These are phyloP conservation scores for Sarcophilus harrisii DNA, from an alignment of 2,797 vertebrate species.

Conservation along the genomic window DNA sequence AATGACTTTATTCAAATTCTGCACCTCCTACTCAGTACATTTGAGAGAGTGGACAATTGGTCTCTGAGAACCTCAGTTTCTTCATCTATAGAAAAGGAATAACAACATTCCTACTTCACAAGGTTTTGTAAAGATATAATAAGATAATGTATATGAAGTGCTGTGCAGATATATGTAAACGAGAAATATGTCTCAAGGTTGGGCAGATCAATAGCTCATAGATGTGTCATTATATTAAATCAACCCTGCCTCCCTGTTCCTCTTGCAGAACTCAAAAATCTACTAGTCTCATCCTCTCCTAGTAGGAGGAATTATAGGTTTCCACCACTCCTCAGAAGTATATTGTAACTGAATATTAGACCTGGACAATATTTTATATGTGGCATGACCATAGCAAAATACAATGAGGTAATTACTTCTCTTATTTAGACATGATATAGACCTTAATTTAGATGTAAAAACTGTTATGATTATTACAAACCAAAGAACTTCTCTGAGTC, in stretches of 20 bases:
- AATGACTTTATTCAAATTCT: background rate
- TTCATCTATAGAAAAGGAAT: background rate
- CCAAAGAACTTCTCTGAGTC: background rate
- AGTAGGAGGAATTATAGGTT: background rate
- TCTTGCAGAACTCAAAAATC: background rate
- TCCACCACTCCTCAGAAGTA: background rate
- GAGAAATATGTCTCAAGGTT: background rate
- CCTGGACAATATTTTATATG: background rate
- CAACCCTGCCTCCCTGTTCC: background rate
- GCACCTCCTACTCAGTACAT: background rate
- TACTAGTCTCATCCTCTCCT: background rate
- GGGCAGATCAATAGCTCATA: background rate
- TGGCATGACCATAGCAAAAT: background rate
- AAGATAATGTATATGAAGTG: background rate
- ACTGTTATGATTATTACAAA: background rate
- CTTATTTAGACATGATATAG: background rate
- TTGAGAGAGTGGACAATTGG: background rate
- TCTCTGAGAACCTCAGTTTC: background rate
- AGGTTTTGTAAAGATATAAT: background rate
- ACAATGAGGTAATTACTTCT: background rate
- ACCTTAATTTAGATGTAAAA: background rate
- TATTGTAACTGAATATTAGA: background rate
- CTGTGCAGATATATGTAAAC: background rate
- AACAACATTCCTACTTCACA: background rate
- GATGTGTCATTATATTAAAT: background rate